Evolutionary conservation across 2,113 vertebrate genomes (phyloP), one percentile per base, ranked within the genome.

Genomic region (Ibidorhyncha struthersii): DNA sequence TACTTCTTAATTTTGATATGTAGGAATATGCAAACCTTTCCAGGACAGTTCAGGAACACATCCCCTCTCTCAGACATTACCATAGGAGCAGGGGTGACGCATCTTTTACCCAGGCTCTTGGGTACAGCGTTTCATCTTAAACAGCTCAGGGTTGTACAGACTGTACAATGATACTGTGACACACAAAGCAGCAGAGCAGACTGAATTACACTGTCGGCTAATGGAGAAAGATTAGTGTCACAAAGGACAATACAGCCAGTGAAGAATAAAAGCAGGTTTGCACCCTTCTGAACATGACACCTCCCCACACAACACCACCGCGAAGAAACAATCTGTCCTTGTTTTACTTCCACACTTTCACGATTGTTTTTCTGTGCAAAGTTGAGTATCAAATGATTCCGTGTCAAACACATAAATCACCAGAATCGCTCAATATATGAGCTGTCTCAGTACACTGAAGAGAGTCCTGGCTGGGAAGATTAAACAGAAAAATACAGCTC

Each of bases 261-360:
- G 26, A 93, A 88, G 83, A 93, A 83, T 15, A 77, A 88, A 94
- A 67, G 45, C 61, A 96, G 47, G 47, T 95, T 40, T 96, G 89
- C 84, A 89, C 32, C 86, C 89, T 93, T 70, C 88, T 79, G 79
- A 88, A 94, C 56, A 55, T 26, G 62, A 90, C 77, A 90, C 45
- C 80, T 66, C 63, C 55, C 4, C 20, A 12, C 29, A 6, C 9
- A 71, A 32, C 59, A 9, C 5, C 14, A 67, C 3, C 0, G 7
- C 16, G 4, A 50, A 71, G 70, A 62, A 83, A 90, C 40, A 81
- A 45, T 50, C 83, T 84, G 61, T 81, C 88, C 82, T 96, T 82
- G 78, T 65, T 90, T 93, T 49, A 43, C 47, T 90, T 65, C 47
- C 70, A 36, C 66, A 58, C 78, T 94, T 94, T 32, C 61, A 53